Evolutionary conservation across 2,888 invertebrate genomes (phyloP).

Genomic region (Chorisops tibialis): DNA sequence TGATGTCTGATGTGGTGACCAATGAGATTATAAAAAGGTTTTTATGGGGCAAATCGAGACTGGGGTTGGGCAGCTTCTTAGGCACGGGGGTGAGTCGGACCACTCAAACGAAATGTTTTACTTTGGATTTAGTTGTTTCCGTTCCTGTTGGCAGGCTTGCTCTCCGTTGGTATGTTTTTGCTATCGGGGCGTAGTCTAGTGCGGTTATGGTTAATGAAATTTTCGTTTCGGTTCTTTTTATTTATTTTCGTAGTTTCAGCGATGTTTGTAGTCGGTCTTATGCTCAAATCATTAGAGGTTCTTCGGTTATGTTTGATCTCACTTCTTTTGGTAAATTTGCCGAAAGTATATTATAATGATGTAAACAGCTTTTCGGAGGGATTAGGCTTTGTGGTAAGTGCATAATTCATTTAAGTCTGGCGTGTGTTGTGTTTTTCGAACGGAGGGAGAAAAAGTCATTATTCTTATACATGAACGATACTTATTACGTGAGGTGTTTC

Average conservation of each 20-base stretch:
- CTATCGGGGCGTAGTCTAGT: not conserved
- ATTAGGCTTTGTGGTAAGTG: too few species aligned
- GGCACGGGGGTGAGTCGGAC: conserved; percentile 9
- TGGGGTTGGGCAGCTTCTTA: too few species aligned
- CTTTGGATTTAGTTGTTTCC: conserved; percentile 16
- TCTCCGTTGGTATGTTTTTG: not conserved
- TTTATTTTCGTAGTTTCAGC: not conserved
- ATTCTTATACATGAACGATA: too few species aligned
- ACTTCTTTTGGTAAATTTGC: not conserved
- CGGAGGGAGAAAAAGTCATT: too few species aligned
- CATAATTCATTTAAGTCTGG: too few species aligned
- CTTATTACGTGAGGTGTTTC: too few species aligned
- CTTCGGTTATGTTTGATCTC: conserved; percentile 1
- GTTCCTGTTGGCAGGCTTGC: not conserved
- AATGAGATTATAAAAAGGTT: conserved; percentile 30
- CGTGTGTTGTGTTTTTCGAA: too few species aligned
- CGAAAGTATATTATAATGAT: too few species aligned
- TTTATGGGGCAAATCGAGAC: conserved; percentile 1
- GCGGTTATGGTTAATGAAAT: conserved; percentile 22
- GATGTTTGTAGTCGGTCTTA: not conserved
- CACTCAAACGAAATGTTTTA: conserved; percentile 19
- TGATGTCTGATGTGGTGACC: conserved; percentile 33
- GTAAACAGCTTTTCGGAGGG: too few species aligned
- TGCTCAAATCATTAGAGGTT: conserved; percentile 6
- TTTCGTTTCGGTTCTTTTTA: not conserved